Percentiles rank a stretch among this genome's conserved stretches.
phyloP scores from a whole-genome alignment of 2,113 vertebrate species.

The Chloropsis cyanopogon region DNA sequence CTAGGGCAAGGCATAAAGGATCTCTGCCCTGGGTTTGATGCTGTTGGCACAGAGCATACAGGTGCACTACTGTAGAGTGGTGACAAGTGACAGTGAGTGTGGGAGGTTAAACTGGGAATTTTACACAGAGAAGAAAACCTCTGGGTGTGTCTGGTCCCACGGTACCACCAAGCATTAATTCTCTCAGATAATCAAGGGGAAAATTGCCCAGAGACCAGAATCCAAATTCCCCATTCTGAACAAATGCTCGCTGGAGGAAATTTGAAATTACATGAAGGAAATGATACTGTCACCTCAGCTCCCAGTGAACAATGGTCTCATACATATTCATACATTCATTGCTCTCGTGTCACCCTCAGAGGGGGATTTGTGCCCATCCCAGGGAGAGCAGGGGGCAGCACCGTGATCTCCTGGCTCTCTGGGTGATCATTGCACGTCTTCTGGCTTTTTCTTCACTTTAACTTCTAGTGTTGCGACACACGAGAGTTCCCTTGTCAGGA shows the following conservation, averaged over 20 bases:
- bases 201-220: not conserved
- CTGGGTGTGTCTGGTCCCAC: not conserved
- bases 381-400: not conserved
- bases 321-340: not conserved
- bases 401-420: rapidly evolving
- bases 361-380: not conserved
- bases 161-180: not conserved
- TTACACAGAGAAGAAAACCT: not conserved
- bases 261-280: not conserved
- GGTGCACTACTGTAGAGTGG: not conserved
- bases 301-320: not conserved
- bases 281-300: not conserved
- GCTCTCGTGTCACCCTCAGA: not conserved
- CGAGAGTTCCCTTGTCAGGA: not conserved
- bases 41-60: not conserved
- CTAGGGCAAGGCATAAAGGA: not conserved
- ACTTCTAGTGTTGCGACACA: not conserved
- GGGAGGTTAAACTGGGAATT: not conserved
- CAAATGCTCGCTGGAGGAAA: not conserved
- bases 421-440: not conserved
- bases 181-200: not conserved
- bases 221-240: not conserved
- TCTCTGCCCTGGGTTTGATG: not conserved
- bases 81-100: not conserved
- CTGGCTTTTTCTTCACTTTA: not conserved